Conservation (phyloP, 1,140 invertebrate genomes). For the Nasonia longicornis region DNA sequence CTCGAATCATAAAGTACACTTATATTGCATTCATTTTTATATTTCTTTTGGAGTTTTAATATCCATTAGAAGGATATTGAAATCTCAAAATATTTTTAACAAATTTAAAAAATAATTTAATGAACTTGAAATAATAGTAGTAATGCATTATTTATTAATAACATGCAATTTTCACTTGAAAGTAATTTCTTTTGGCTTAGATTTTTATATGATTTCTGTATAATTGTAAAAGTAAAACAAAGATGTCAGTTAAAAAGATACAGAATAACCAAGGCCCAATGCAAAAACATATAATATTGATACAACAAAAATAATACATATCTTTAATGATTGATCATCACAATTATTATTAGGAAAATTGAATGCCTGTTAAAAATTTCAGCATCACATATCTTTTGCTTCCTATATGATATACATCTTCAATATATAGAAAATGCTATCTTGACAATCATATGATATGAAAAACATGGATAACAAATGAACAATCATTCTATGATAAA, state of each 20-base stretch:
- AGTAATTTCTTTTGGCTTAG: constrained; percentile 35
- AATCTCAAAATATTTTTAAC: constrained; percentile 32
- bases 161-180: constrained; percentile 40
- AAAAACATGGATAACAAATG: constrained; percentile 45
- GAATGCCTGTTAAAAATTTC: constrained; percentile 24
- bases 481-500: constrained; percentile 40
- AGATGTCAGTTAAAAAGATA: constrained; percentile 20
- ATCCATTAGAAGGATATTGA: constrained; percentile 25
- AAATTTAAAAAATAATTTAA: constrained; percentile 47
- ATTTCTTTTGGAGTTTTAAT: constrained; percentile 39
- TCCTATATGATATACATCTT: constrained; percentile 40
- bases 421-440: constrained; percentile 38
- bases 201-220: constrained; percentile 34
- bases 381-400: constrained; percentile 6
- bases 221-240: constrained; percentile 35
- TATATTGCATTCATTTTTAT: constrained; percentile 23
- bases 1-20: constrained; percentile 41
- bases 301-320: constrained; percentile 49
- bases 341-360: constrained; percentile 45
- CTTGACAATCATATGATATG: constrained; percentile 45
- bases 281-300: constrained; percentile 41
- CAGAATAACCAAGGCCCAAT: constrained; percentile 33
- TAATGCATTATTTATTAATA: constrained; percentile 7
- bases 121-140: constrained; percentile 41
- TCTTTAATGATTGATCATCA: constrained; percentile 47